Evolutionary conservation across 2,888 invertebrate species (phyloP), one percentile per base, ranked within the genome.

Genomic region (Melipona bicolor): DNA sequence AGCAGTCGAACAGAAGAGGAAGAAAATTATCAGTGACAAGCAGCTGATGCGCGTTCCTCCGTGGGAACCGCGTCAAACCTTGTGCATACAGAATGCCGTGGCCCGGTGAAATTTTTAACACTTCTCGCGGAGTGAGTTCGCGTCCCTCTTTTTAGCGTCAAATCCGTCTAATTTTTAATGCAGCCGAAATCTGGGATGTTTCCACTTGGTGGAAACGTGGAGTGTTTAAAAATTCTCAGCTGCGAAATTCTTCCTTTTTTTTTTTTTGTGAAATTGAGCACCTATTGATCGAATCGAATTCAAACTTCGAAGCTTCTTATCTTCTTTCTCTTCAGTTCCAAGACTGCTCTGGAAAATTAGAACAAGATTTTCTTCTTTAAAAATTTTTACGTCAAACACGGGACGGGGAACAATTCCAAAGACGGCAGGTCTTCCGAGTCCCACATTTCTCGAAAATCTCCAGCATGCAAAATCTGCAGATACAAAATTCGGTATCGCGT

Each of bases 1-100:
- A 85, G 81, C 68, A 75, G 79, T 82, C 65, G 75, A 84, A 81
- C 82, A 77, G 75, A 84, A 81, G 81, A 79, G 79, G 83, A 73
- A 82, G 87, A 81, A 88, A 89, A 89, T 89, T 88, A 89, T 81
- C 78, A 88, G 81, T 86, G 79, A 71, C 77, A 59, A 77, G 81
- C 81, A 89, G 79, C 70, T 74, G 86, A 80, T 85, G 80, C 80
- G 52, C 59, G 64, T 56, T 68, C 68, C 62, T n/a, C 3, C n/a
- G 19, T 32, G 62, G 72, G 70, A 77, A 70, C 59, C 75, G 69
- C 65, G 61, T 71, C 50, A 67, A 67, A 76, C 65, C 71, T 61
- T 17, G n/a, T 21, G 59, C 32, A 65, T 77, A 56, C 49, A 24
- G 52, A 72, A 72, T 76, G 56, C 56, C 43, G 43, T 43, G 65